Evolutionary conservation across 2,113 vertebrate genomes (phyloP).

Genomic region (Etia nguti): DNA sequence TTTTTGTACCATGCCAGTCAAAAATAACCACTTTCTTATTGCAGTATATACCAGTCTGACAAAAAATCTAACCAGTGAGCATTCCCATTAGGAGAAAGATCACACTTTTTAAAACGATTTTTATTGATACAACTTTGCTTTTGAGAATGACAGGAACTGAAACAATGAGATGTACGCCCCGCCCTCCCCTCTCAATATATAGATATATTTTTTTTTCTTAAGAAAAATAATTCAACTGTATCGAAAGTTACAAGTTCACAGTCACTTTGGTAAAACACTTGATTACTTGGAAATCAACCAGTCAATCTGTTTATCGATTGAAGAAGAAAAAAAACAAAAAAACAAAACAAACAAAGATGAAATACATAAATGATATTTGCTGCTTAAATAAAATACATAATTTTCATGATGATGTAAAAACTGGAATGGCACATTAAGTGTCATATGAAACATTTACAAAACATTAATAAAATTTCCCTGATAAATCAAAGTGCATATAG

Average conservation of each 20-base stretch:
- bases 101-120: conserved; percentile 74
- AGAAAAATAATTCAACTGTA: conserved; percentile 89
- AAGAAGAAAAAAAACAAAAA: conserved; percentile 48
- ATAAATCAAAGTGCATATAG: conserved; percentile 99
- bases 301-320: conserved; percentile 67
- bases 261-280: conserved; percentile 99
- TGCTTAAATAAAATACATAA: conserved; percentile 76
- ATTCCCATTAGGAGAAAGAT: conserved; percentile 49
- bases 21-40: background rate
- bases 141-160: conserved; percentile 90
- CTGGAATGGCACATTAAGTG: conserved; percentile 90
- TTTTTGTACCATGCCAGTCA: background rate
- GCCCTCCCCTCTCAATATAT: conserved; percentile 66
- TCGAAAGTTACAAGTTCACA: conserved; percentile 91
- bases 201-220: conserved; percentile 81
- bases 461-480: conserved; percentile 99
- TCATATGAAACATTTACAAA: conserved; percentile 99
- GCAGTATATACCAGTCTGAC: background rate
- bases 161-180: conserved; percentile 77
- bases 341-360: conserved; percentile 56
- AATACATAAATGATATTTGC: conserved; percentile 72
- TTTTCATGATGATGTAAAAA: conserved; percentile 82
- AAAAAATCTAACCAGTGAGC: conserved; percentile 4
- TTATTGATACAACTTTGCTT: conserved; percentile 86
- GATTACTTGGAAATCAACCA: conserved; percentile 79